Conservation (phyloP, 2,888 invertebrate genomes). For the Cephus rjabovi region DNA sequence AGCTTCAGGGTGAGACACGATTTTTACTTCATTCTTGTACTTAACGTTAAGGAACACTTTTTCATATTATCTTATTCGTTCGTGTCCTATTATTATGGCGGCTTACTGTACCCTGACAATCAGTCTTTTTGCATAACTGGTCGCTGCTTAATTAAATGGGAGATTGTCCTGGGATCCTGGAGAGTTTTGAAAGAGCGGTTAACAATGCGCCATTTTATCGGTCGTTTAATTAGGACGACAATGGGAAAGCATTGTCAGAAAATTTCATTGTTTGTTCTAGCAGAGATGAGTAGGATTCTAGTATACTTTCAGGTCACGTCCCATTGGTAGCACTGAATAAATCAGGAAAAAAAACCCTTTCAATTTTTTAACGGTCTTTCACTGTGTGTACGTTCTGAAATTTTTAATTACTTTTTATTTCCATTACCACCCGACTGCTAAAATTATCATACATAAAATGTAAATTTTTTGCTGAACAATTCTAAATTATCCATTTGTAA, state of each 20-base stretch:
- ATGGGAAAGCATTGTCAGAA: neutral
- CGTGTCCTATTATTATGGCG: neutral
- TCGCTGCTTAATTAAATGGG: neutral
- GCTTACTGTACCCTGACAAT: neutral
- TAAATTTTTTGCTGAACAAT: too few relatives aligned
- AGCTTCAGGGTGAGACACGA: neutral
- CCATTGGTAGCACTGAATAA: neutral
- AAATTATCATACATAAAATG: too few relatives aligned
- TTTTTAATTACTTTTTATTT: neutral
- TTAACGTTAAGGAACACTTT: neutral
- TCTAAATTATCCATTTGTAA: too few relatives aligned
- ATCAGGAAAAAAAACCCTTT: neutral
- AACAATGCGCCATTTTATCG: neutral
- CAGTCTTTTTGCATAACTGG: neutral
- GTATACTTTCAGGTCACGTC: neutral
- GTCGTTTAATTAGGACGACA: neutral
- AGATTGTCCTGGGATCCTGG: neutral
- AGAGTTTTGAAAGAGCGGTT: neutral
- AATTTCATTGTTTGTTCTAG: neutral
- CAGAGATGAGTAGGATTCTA: neutral
- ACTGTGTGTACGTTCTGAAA: neutral
- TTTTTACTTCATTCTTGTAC: neutral
- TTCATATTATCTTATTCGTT: neutral
- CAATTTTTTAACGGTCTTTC: neutral
- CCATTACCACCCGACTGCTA: neutral